These are phyloP conservation scores for Harpalus rufipes DNA, from an alignment of 2,888 invertebrate genomes.

Conservation along the genomic window DNA sequence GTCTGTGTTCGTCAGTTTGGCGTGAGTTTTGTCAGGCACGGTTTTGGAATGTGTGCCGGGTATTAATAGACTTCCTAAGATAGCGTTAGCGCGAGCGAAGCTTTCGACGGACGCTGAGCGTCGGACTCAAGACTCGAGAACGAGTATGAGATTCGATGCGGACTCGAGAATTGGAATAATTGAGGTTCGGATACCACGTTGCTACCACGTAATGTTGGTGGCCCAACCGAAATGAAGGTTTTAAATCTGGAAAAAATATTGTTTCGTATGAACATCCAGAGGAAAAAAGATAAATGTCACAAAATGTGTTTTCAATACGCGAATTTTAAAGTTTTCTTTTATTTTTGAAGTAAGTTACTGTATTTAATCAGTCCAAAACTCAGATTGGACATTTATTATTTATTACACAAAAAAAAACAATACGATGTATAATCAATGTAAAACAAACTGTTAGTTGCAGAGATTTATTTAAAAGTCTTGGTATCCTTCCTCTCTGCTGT, in stretches of 20 bases:
- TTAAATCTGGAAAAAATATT: neutral
- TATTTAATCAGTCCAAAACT: too few relatives aligned
- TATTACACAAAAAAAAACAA: too few relatives aligned
- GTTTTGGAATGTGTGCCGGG: slow-evolving; percentile 72
- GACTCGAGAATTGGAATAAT: neutral
- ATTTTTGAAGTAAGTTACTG: too few relatives aligned
- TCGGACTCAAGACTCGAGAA: neutral
- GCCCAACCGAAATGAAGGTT: neutral
- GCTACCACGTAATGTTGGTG: neutral
- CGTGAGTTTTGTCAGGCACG: slow-evolving; percentile 70
- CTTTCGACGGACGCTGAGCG: slow-evolving; percentile 45
- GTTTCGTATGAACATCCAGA: too few relatives aligned
- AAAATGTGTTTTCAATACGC: too few relatives aligned
- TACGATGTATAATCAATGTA: too few relatives aligned
- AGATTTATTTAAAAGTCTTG: too few relatives aligned
- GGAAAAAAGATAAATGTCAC: too few relatives aligned
- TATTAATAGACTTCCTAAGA: slow-evolving; percentile 72
- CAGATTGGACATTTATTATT: too few relatives aligned
- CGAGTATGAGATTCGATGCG: neutral
- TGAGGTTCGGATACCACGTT: neutral
- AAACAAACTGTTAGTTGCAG: too few relatives aligned
- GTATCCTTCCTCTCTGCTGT: too few relatives aligned
- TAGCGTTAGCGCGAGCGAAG: slow-evolving; percentile 70
- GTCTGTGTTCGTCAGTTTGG: slow-evolving; percentile 64
- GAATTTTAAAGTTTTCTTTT: too few relatives aligned